These are phyloP conservation scores for Ophraella communa DNA, from an alignment of 2,888 invertebrate species.

Conservation along the genomic window DNA sequence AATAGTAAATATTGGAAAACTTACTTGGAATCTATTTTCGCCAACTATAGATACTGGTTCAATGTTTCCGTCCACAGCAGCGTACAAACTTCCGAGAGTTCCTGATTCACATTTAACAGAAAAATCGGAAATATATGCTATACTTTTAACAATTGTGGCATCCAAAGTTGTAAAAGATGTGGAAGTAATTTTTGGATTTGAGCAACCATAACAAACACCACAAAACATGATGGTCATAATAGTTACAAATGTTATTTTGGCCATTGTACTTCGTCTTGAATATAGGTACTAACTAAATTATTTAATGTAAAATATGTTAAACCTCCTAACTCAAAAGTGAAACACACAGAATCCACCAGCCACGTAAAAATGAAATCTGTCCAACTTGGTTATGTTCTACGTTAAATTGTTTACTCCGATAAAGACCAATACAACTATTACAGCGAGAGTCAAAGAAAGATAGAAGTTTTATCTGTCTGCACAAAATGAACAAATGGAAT, in stretches of 20 bases:
- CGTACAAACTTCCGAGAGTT: conserved; percentile 74
- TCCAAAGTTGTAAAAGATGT: conserved; percentile 90
- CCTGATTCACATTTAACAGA: conserved; percentile 78
- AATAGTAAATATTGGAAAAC: too few relatives aligned
- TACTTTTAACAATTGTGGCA: conserved; percentile 86
- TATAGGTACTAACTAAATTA: conserved; percentile 11
- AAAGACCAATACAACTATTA: neutral
- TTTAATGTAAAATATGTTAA: neutral
- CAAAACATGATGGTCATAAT: conserved; percentile 37
- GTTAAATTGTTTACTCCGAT: neutral
- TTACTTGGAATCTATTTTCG: conserved; percentile 85
- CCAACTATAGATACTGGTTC: conserved; percentile 82
- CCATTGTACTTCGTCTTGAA: conserved; percentile 35
- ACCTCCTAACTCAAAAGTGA: neutral
- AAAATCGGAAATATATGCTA: conserved; percentile 92
- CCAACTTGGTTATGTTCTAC: neutral
- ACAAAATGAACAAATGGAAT: neutral
- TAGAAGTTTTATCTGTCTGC: neutral
- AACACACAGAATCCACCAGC: neutral
- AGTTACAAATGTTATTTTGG: conserved; percentile 23
- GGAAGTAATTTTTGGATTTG: conserved; percentile 74
- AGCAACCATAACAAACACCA: conserved; percentile 59
- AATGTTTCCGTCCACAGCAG: conserved; percentile 86
- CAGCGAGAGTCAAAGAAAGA: neutral
- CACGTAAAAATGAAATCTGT: neutral